phyloP scores from a whole-genome alignment of 2,888 invertebrate genomes.

The Mythimna albipuncta region DNA sequence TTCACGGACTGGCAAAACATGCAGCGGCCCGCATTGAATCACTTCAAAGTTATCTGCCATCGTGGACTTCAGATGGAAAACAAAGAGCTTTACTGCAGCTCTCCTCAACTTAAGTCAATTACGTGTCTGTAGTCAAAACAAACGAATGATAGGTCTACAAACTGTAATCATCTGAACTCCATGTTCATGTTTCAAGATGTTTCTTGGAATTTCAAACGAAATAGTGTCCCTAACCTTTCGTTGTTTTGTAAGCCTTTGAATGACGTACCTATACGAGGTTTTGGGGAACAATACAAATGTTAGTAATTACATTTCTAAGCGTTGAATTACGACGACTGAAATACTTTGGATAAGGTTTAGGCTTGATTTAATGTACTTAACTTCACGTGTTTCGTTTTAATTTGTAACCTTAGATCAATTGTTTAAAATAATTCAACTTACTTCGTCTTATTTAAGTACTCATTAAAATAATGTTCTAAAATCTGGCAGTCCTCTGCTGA shows the following conservation, averaged over 20 bases:
- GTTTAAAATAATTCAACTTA: slow-evolving; percentile 3
- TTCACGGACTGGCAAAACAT: slow-evolving; percentile 53
- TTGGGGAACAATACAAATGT: slow-evolving; percentile 43
- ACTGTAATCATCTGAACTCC: slow-evolving; percentile 10
- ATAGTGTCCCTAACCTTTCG: slow-evolving; percentile 37
- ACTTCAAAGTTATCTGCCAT: slow-evolving; percentile 57
- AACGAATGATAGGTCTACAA: slow-evolving; percentile 4
- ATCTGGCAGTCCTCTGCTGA: not conserved
- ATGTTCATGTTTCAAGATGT: slow-evolving; percentile 32
- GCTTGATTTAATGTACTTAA: not conserved
- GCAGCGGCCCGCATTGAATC: slow-evolving; percentile 57
- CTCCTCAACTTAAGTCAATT: slow-evolving; percentile 29
- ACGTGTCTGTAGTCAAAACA: slow-evolving; percentile 6
- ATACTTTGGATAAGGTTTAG: slow-evolving; percentile 29
- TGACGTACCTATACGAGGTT: slow-evolving; percentile 40
- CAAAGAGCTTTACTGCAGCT: slow-evolving; percentile 41
- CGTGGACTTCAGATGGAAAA: slow-evolving; percentile 35
- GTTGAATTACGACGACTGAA: slow-evolving; percentile 43
- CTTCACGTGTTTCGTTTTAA: slow-evolving; percentile 13
- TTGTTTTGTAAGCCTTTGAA: slow-evolving; percentile 32
- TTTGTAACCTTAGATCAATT: slow-evolving; percentile 13
- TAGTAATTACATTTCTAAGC: slow-evolving; percentile 51
- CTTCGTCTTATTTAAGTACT: not conserved
- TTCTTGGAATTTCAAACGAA: slow-evolving; percentile 32
- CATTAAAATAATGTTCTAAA: not conserved